These are phyloP conservation scores for Mechanitis messenoides DNA, from an alignment of 2,888 invertebrate genomes.

Conservation along the genomic window DNA sequence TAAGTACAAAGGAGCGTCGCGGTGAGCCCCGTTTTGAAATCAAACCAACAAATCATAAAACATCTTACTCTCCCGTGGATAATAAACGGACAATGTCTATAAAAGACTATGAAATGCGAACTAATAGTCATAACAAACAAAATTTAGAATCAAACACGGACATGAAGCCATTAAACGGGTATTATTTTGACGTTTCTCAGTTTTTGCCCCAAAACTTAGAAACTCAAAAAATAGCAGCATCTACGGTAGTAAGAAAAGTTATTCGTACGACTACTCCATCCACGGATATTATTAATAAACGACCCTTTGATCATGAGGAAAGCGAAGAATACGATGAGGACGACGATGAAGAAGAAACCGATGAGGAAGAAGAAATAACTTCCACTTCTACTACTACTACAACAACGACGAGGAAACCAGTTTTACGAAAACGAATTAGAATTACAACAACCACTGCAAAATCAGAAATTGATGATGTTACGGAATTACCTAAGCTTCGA, in stretches of 20 bases:
- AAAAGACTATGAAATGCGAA: conserved; percentile 48
- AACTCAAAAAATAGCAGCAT: conserved; percentile 44
- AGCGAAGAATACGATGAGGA: conserved; percentile 38
- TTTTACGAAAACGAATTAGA: conserved; percentile 38
- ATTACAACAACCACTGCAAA: conserved; percentile 35
- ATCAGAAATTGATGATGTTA: conserved; percentile 31
- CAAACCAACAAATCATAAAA: conserved; percentile 54
- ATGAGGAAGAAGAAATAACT: conserved; percentile 36
- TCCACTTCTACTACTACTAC: conserved; percentile 38
- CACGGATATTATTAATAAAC: conserved; percentile 17
- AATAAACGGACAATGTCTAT: conserved; percentile 52
- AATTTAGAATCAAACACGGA: conserved; percentile 17
- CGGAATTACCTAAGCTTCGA: conserved; percentile 39
- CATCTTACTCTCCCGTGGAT: conserved; percentile 52
- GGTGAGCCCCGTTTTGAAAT: conserved; percentile 68
- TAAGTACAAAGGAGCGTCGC: conserved; percentile 53
- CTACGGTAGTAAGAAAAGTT: conserved; percentile 43
- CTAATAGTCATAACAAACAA: conserved; percentile 29
- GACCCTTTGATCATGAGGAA: conserved; percentile 19
- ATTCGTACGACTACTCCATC: conserved; percentile 34
- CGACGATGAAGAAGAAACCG: conserved; percentile 47
- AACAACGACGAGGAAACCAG: conserved; percentile 38
- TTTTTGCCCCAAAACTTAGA: conserved; percentile 39
- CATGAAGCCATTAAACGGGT: conserved; percentile 23
- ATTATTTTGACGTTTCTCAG: conserved; percentile 43